These are phyloP conservation scores for Sardina pilchardus DNA, from an alignment of 2,113 vertebrate genomes.

Conservation along the genomic window DNA sequence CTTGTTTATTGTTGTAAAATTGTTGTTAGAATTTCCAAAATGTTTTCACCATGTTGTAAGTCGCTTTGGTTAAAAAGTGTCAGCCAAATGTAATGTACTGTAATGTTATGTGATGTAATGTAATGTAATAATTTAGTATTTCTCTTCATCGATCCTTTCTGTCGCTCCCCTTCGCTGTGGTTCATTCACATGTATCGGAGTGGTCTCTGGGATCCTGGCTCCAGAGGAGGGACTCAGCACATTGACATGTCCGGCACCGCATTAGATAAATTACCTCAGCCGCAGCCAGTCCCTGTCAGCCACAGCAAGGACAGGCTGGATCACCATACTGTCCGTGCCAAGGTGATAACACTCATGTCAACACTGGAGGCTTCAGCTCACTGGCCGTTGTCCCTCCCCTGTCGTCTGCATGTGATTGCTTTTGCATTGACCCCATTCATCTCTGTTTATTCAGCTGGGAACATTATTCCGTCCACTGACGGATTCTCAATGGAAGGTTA, in stretches of 20 bases:
- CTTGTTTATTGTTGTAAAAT: no score
- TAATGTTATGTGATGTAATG: no score
- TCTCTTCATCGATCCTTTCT: no score
- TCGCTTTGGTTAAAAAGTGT: no score
- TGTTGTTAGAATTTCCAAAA: no score
- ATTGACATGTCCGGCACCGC: neutral
- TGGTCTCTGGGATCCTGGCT: neutral
- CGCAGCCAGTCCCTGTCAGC: constrained; percentile 16
- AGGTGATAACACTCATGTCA: constrained; percentile 45
- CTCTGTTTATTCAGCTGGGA: constrained; percentile 52
- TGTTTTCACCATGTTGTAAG: no score
- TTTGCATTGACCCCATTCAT: constrained; percentile 45
- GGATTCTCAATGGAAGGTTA: constrained; percentile 19
- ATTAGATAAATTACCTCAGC: constrained; percentile 49
- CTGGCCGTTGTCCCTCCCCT: constrained; percentile 18
- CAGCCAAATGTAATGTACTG: no score
- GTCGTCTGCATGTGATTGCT: constrained; percentile 40
- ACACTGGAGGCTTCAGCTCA: constrained; percentile 41
- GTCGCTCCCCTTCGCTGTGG: no score
- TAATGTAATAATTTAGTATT: no score
- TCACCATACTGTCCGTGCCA: constrained; percentile 10
- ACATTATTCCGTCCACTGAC: constrained; percentile 38
- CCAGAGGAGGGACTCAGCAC: neutral
- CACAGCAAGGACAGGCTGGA: constrained; percentile 30
- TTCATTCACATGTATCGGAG: no score